Conservation (phyloP, 2,113 vertebrate genomes). For the Buteo buteo region DNA sequence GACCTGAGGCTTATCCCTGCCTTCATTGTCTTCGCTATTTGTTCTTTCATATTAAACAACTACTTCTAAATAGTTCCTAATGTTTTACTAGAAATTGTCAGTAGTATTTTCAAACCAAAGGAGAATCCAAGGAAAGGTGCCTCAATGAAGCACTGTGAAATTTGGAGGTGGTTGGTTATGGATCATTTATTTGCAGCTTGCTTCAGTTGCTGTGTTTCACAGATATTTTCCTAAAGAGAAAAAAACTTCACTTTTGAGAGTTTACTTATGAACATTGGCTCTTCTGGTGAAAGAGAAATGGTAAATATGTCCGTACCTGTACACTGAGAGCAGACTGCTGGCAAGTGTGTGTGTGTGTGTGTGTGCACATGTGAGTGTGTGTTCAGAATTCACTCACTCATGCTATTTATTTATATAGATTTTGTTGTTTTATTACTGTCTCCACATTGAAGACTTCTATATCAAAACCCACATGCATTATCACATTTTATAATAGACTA, state of each 20-base stretch:
- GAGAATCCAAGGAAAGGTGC: background rate
- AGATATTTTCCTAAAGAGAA: background rate
- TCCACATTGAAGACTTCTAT: background rate
- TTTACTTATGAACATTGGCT: background rate
- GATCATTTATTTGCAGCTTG: background rate
- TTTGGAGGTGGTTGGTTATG: background rate
- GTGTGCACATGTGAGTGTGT: too few species aligned
- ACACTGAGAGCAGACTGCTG: background rate
- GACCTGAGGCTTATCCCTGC: background rate
- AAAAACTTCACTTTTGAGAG: background rate
- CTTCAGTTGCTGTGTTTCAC: background rate
- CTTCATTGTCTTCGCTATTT: background rate
- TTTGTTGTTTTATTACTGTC: background rate
- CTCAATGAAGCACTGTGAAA: background rate
- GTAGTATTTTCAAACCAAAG: background rate
- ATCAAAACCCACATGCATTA: background rate
- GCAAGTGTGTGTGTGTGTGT: background rate
- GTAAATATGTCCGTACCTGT: background rate
- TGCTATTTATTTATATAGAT: background rate
- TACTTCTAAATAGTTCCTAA: background rate
- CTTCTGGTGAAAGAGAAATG: background rate
- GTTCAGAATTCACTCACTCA: background rate
- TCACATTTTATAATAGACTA: background rate
- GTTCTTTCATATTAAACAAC: background rate
- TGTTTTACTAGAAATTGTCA: background rate